phyloP scores from a whole-genome alignment of 2,888 invertebrate genomes.

The Halictus ligatus region DNA sequence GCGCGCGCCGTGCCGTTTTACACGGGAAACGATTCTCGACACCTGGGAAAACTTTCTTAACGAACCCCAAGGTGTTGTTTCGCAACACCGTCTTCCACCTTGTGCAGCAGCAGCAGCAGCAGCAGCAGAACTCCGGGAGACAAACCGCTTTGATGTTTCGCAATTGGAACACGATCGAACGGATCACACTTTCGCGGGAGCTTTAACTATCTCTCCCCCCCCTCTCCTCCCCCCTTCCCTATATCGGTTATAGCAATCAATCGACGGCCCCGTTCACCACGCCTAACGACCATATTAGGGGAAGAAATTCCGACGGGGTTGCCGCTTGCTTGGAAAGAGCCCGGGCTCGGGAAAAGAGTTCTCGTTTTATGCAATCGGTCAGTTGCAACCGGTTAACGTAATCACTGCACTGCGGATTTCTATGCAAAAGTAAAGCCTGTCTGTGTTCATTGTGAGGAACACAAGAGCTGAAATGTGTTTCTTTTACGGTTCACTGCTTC shows the following conservation, averaged over 20 bases:
- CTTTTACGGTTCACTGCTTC: too few species aligned
- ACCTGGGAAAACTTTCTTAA: constrained; percentile 27
- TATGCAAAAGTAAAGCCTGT: too few species aligned
- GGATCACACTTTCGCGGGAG: constrained; percentile 77
- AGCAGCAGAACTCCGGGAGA: constrained; percentile 9
- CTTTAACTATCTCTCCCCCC: constrained; percentile 45
- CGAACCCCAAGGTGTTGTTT: constrained; percentile 1
- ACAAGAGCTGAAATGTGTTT: too few species aligned
- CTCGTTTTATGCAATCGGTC: constrained; percentile 71
- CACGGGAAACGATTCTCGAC: constrained; percentile 45
- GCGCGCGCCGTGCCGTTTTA: neutral
- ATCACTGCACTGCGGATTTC: constrained; percentile 42
- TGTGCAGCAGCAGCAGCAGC: neutral
- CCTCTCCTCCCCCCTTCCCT: constrained; percentile 36
- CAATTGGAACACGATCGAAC: constrained; percentile 77
- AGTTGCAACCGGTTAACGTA: constrained; percentile 59
- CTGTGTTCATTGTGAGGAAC: too few species aligned
- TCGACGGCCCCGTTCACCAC: constrained; percentile 36
- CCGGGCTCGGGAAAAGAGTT: constrained; percentile 58
- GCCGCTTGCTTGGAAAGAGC: constrained; percentile 39
- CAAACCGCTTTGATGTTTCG: constrained; percentile 75
- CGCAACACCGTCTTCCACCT: neutral
- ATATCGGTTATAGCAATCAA: constrained; percentile 30
- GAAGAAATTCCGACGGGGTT: constrained; percentile 69
- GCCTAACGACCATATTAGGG: constrained; percentile 78